phyloP scores from a whole-genome alignment of 1,140 invertebrate genomes.

The Drosophila elegans region DNA sequence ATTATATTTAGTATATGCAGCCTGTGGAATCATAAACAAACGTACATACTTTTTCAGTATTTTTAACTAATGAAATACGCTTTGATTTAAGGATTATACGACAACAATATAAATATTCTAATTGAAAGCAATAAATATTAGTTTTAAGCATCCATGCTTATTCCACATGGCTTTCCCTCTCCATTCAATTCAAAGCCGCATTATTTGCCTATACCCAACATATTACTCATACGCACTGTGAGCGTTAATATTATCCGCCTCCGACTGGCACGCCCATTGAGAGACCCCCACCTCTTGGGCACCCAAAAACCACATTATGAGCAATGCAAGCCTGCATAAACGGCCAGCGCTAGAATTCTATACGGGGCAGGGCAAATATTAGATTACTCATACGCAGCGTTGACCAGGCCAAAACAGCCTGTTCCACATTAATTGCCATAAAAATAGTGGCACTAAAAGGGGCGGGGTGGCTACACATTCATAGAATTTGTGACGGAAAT shows the following conservation, averaged over 20 bases:
- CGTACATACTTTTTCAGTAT: no score
- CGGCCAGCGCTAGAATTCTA: constrained; percentile 16
- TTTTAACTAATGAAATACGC: no score
- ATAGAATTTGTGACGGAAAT: constrained; percentile 80
- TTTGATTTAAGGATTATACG: no score
- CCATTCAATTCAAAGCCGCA: background rate
- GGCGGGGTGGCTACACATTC: constrained; percentile 44
- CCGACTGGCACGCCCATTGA: constrained; percentile 16
- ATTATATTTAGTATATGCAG: no score
- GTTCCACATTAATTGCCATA: constrained; percentile 76
- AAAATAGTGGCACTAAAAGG: constrained; percentile 47
- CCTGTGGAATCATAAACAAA: no score
- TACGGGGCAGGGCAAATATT: constrained; percentile 20
- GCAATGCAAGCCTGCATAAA: constrained; percentile 10
- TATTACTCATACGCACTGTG: constrained; percentile 64
- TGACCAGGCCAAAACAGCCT: constrained; percentile 44
- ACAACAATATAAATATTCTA: no score
- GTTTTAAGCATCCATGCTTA: background rate
- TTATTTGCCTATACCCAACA: background rate
- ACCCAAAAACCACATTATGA: constrained; percentile 19
- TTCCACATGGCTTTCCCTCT: background rate
- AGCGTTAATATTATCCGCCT: constrained; percentile 17
- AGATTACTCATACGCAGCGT: constrained; percentile 66
- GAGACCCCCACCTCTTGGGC: background rate
- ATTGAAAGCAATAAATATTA: background rate